Evolutionary conservation across 2,113 vertebrate species (phyloP).

Genomic region (Cnemophilus loriae): DNA sequence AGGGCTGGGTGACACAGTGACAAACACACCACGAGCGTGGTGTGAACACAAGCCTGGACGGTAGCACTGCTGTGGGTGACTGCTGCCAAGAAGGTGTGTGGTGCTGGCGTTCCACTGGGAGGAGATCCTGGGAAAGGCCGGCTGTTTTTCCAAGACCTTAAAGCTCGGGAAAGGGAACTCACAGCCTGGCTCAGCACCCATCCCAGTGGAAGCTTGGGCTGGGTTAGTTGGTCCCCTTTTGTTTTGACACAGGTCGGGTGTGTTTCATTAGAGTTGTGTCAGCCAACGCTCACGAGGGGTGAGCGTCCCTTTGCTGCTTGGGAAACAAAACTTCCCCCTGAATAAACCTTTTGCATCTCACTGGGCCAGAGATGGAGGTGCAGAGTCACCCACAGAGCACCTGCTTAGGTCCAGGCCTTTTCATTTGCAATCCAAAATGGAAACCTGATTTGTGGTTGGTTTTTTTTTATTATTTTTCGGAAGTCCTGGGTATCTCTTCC

Average conservation of each 20-base stretch:
- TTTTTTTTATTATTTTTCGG: no score
- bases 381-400: not conserved
- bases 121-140: not conserved
- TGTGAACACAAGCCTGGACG: not conserved
- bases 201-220: not conserved
- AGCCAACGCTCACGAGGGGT: not conserved
- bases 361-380: not conserved
- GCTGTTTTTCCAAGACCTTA: not conserved
- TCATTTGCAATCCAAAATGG: not conserved
- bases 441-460: not conserved
- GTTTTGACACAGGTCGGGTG: not conserved
- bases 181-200: not conserved
- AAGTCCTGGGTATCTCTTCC: not conserved
- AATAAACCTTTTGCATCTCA: accelerated
- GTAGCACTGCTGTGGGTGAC: not conserved
- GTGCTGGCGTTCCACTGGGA: not conserved
- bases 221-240: not conserved
- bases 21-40: accelerated
- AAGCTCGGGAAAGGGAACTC: not conserved
- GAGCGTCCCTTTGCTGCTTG: not conserved
- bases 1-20: not conserved
- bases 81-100: not conserved
- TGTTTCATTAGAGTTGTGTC: not conserved
- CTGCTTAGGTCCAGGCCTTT: not conserved
- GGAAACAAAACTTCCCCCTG: not conserved